Conservation (phyloP, 1,140 invertebrate species). For the Diachasma alloeum region DNA sequence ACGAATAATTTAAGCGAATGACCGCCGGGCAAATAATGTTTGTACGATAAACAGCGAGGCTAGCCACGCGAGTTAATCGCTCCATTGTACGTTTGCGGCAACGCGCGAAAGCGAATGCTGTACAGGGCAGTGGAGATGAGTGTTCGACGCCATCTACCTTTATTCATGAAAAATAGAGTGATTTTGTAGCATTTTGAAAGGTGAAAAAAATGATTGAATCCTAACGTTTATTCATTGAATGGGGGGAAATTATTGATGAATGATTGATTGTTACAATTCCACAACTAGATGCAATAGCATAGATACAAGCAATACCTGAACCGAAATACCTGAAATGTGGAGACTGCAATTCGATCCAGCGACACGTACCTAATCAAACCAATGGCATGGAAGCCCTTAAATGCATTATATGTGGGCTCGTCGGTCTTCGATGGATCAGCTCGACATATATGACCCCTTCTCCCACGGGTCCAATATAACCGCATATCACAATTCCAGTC, state of each 20-base stretch:
- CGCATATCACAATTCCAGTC: neutral
- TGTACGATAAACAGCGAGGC: slow-evolving; percentile 52
- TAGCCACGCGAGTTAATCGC: slow-evolving; percentile 54
- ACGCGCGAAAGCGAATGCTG: slow-evolving; percentile 44
- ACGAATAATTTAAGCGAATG: slow-evolving; percentile 57
- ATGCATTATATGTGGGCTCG: neutral
- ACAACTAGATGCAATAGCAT: too few species aligned
- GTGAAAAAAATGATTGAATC: too few species aligned
- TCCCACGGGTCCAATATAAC: neutral
- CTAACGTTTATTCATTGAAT: too few species aligned
- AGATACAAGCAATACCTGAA: too few species aligned
- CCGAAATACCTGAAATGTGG: neutral
- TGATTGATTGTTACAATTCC: too few species aligned
- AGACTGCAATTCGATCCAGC: neutral
- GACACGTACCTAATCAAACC: slow-evolving; percentile 9
- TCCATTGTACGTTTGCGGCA: slow-evolving; percentile 51
- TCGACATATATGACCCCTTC: neutral
- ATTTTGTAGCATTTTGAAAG: too few species aligned
- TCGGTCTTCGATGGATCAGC: neutral
- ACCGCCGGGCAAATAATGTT: slow-evolving; percentile 48
- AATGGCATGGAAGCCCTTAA: neutral
- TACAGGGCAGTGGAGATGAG: neutral
- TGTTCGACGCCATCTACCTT: neutral
- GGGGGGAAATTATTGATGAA: too few species aligned
- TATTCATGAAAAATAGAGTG: too few species aligned